phyloP scores from a whole-genome alignment of 2,797 vertebrate genomes.

The Cossypha polioptera region DNA sequence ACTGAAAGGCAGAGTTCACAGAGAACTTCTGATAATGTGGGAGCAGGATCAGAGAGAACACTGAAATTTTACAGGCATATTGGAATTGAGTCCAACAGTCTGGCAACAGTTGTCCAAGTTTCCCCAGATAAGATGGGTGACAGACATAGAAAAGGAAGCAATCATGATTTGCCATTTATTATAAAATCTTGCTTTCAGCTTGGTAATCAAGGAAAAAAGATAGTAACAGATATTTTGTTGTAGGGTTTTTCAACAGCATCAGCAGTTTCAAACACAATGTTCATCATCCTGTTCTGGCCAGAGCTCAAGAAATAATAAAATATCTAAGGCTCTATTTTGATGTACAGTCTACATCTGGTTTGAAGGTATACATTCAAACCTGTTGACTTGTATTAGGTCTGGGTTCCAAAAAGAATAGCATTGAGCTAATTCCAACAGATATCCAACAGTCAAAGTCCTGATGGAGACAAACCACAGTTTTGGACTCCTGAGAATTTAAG shows the following conservation, averaged over 20 bases:
- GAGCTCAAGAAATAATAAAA: constrained; percentile 61
- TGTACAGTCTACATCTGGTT: constrained; percentile 37
- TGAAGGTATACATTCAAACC: constrained; percentile 21
- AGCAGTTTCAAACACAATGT: constrained; percentile 64
- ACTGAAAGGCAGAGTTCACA: not conserved
- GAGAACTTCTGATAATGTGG: not conserved
- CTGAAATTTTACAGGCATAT: not conserved
- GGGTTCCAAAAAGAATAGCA: not conserved
- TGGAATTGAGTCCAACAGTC: constrained; percentile 2
- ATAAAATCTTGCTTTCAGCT: constrained; percentile 56
- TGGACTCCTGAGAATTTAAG: not conserved
- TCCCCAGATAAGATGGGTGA: constrained; percentile 27
- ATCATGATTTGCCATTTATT: constrained; percentile 64
- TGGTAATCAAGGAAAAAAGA: constrained; percentile 64
- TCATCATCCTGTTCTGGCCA: constrained; percentile 62
- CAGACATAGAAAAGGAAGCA: constrained; percentile 42
- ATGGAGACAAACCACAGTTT: not conserved
- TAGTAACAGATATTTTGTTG: constrained; percentile 49
- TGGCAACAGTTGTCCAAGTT: not conserved
- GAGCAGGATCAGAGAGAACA: not conserved
- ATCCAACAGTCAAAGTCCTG: not conserved
- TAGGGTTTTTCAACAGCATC: constrained; percentile 57
- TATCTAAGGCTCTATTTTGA: constrained; percentile 64
- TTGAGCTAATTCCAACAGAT: not conserved
- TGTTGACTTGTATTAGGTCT: not conserved